These are phyloP conservation scores for Monochamus saltuarius DNA, from an alignment of 1,140 invertebrate genomes.

Conservation along the genomic window DNA sequence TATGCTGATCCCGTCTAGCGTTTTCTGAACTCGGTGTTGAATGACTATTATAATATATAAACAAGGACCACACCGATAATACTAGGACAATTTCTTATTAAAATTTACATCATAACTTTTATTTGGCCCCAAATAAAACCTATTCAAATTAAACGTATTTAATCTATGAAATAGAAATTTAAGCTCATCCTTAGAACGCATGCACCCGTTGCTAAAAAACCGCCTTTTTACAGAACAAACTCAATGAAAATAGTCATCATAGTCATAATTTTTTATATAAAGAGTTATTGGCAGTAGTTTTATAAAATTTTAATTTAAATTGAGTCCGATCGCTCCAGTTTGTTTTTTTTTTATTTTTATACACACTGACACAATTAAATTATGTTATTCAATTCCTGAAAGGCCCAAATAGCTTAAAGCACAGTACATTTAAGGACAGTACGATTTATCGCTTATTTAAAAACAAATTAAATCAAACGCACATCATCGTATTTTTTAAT, in stretches of 20 bases:
- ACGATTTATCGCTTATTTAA: constrained; percentile 1
- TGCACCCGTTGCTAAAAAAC: constrained; percentile 25
- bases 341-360: constrained; percentile 1
- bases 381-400: constrained; percentile 36
- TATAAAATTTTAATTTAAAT: constrained; percentile 22
- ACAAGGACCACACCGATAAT: too few species aligned
- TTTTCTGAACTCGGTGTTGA: too few species aligned
- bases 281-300: constrained; percentile 33
- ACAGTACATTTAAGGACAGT: too few species aligned
- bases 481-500: too few species aligned
- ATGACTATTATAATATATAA: too few species aligned
- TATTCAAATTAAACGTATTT: too few species aligned
- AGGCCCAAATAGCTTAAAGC: constrained; percentile 9
- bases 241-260: not conserved
- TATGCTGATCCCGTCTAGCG: too few species aligned
- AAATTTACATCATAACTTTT: too few species aligned
- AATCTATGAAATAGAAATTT: too few species aligned
- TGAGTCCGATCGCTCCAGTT: not conserved
- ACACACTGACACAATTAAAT: constrained; percentile 10
- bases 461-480: not conserved
- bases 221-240: constrained; percentile 11
- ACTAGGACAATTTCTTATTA: too few species aligned
- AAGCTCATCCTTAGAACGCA: constrained; percentile 1
- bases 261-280: constrained; percentile 3
- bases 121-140: too few species aligned